These are phyloP conservation scores for Rhogogaster chlorosoma DNA, from an alignment of 2,888 invertebrate species.

Conservation along the genomic window DNA sequence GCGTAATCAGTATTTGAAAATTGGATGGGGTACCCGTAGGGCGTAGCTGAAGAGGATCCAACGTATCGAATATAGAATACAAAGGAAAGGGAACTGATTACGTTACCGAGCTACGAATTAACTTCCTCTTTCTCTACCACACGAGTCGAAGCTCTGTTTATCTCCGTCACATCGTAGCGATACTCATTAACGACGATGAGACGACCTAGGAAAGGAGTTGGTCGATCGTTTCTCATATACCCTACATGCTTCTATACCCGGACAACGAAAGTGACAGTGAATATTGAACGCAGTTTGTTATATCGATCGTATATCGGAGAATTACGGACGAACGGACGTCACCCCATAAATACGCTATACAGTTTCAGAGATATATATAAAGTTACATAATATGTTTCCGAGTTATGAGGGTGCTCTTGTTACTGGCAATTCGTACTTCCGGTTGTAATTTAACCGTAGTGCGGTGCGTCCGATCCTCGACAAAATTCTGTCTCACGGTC, in stretches of 20 bases:
- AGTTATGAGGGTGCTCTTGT: constrained; percentile 37
- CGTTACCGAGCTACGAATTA: constrained; percentile 40
- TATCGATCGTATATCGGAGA: background rate
- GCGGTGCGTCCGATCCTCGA: background rate
- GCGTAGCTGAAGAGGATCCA: constrained; percentile 23
- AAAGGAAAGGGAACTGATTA: constrained; percentile 36
- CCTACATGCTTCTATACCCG: background rate
- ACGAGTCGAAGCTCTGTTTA: background rate
- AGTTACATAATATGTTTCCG: constrained; percentile 36
- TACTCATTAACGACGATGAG: background rate
- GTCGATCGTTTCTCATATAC: background rate
- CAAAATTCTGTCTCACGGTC: background rate
- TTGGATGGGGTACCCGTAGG: constrained; percentile 18
- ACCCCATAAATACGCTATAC: constrained; percentile 4
- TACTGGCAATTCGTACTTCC: constrained; percentile 47
- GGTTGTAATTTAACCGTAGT: constrained; percentile 27
- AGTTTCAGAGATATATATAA: constrained; percentile 28
- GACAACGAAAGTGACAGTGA: background rate
- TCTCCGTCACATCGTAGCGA: background rate
- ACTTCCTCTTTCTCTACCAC: background rate
- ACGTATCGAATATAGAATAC: constrained; percentile 3
- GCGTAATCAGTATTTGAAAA: constrained; percentile 48
- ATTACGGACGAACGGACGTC: background rate
- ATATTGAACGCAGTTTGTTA: background rate
- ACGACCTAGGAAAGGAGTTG: background rate